phyloP scores from a whole-genome alignment of 1,140 invertebrate species.

The Saccostrea cuccullata region DNA sequence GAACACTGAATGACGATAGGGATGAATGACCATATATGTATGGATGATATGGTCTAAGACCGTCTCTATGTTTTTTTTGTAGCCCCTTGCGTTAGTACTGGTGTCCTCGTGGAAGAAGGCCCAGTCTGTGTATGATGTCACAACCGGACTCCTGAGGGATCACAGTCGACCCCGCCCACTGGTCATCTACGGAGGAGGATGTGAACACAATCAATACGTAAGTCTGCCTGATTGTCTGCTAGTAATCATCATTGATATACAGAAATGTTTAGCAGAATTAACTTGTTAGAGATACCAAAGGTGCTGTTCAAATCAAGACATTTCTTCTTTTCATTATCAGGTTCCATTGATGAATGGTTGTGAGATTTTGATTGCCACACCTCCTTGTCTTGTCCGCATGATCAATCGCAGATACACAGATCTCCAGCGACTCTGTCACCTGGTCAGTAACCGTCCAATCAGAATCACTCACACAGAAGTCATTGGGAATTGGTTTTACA shows the following conservation, averaged over 20 bases:
- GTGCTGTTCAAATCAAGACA: neutral
- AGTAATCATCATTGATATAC: neutral
- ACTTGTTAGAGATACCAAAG: neutral
- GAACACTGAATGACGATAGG: too few relatives aligned
- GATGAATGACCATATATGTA: too few relatives aligned
- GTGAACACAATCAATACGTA: conserved; percentile 66
- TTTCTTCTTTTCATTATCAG: conserved; percentile 52
- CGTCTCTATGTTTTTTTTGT: conserved; percentile 21
- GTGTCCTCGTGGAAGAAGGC: conserved; percentile 71
- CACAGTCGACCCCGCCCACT: conserved; percentile 49
- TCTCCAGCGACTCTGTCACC: conserved; percentile 70
- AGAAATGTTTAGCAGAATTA: neutral
- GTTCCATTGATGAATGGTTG: conserved; percentile 72
- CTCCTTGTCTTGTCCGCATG: conserved; percentile 68
- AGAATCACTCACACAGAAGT: too few relatives aligned
- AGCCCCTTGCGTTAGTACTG: conserved; percentile 70
- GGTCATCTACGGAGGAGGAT: conserved; percentile 65
- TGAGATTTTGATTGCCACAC: conserved; percentile 73
- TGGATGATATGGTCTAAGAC: too few relatives aligned
- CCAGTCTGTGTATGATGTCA: conserved; percentile 55
- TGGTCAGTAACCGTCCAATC: conserved; percentile 60
- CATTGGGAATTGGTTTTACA: too few relatives aligned
- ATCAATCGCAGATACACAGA: conserved; percentile 64
- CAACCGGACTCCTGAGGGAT: conserved; percentile 27
- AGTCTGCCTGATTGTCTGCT: conserved; percentile 32